Evolutionary conservation across 2,888 invertebrate genomes (phyloP).

Genomic region (Cetonia aurata): DNA sequence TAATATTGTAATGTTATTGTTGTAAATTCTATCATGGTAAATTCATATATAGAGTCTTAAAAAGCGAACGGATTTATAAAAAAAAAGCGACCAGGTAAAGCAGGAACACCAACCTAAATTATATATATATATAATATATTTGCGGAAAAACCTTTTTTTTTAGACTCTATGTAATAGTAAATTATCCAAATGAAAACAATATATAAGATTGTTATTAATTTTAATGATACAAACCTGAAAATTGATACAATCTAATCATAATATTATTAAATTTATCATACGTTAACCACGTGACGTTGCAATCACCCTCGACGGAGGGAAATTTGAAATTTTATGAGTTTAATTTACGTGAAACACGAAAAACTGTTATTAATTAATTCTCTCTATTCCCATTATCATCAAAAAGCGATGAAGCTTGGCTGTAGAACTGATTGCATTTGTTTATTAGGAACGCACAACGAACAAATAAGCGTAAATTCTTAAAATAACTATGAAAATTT

Average conservation of each 20-base stretch:
- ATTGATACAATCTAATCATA: conserved; percentile 17
- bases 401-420: not conserved
- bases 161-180: not conserved
- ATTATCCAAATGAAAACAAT: not conserved
- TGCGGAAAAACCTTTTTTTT: not conserved
- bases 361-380: too few species aligned
- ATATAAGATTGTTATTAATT: conserved; percentile 3
- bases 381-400: not conserved
- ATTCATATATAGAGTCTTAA: conserved; percentile 21
- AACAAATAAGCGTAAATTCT: too few species aligned
- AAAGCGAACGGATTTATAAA: not conserved
- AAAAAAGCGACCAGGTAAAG: not conserved
- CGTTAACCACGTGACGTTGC: conserved; percentile 5
- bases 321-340: not conserved
- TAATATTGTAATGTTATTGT: conserved; percentile 5
- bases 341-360: too few species aligned
- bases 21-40: conserved; percentile 15
- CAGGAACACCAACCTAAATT: not conserved
- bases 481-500: not conserved
- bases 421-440: conserved; percentile 20
- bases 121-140: too few species aligned
- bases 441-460: not conserved
- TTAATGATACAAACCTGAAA: conserved; percentile 23
- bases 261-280: conserved; percentile 21
- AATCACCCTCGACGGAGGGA: not conserved